Evolutionary conservation across 1,140 invertebrate genomes (phyloP).

Genomic region (Carposina sasakii): DNA sequence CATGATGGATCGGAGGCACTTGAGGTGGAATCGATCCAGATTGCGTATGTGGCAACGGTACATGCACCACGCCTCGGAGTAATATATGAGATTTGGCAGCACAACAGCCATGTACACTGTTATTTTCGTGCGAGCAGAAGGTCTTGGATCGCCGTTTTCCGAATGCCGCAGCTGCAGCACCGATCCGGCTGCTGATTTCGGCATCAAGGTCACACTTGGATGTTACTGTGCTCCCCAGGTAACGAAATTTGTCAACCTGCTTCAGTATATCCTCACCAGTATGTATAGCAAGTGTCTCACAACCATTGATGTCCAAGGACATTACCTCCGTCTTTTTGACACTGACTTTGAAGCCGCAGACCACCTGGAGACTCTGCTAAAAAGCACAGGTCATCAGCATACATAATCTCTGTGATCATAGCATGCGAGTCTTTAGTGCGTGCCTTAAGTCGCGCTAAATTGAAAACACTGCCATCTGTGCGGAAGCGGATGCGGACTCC

Average conservation of each 20-base stretch:
- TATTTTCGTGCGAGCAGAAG: slow-evolving; percentile 5
- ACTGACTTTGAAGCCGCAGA: slow-evolving; percentile 4
- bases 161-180: slow-evolving; percentile 13
- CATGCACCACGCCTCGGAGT: not conserved
- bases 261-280: slow-evolving; percentile 4
- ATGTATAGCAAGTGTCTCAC: slow-evolving; percentile 2
- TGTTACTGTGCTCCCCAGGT: slow-evolving; percentile 16
- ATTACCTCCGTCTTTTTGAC: slow-evolving; percentile 9
- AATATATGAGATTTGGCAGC: slow-evolving; percentile 2
- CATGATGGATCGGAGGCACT: slow-evolving; percentile 17
- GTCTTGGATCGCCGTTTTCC: slow-evolving; percentile 14
- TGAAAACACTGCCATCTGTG: slow-evolving; percentile 17
- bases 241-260: slow-evolving; percentile 19
- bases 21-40: slow-evolving; percentile 21
- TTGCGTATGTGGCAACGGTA: slow-evolving; percentile 5
- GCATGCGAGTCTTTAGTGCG: slow-evolving; percentile 16
- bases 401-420: slow-evolving; percentile 21
- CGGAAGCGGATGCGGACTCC: slow-evolving; percentile 15
- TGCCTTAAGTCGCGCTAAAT: slow-evolving; percentile 18
- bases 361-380: slow-evolving; percentile 1
- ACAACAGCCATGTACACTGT: slow-evolving; percentile 5
- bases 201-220: slow-evolving; percentile 14
- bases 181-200: slow-evolving; percentile 18
- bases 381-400: slow-evolving; percentile 15
- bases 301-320: slow-evolving; percentile 1